Evolutionary conservation across 2,797 vertebrate species (phyloP), one percentile per base, ranked within the genome.

Genomic region (Tapera naevia): DNA sequence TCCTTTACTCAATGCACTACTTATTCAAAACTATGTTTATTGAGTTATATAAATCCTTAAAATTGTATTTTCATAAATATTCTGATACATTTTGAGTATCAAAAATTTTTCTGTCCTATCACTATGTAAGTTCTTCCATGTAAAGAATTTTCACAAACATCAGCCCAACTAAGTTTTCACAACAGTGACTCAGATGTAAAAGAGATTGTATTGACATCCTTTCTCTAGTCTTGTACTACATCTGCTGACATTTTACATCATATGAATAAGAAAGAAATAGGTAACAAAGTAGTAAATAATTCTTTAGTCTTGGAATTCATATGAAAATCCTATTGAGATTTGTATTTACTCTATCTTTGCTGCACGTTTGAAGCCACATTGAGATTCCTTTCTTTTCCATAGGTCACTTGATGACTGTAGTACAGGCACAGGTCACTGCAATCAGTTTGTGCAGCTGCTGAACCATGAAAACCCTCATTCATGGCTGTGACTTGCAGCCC

Each of bases 61-160:
- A 81, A 45, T 23, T 13, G 60, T 71, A 27, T 81, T 90, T 94
- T 80, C 16, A 24, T 58, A 48, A 86, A 25, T 70, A 64, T 41
- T 65, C 33, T 43, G 11, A 19, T 32, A 39, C 0, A 0, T 30
- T 4, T 70, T 54, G 73, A 58, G 10, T 71, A 53, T 28, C 30
- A 65, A 43, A 48, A 5, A 22, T 80, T 84, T 70, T 72, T 35
- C 45, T 51, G 10, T 61, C 16, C 17, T 66, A 13, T 60, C 28
- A 27, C 13, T 66, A 5, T 69, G 45, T 66, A 72, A 10, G 11
- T 50, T 5, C 21, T 93, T 88, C 46, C 21, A 48, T 48, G 9
- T 57, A 66, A 80, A 66, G 41, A 46, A 11, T 76, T 71, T 66
- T 91, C 41, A 39, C 4, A 8, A 81, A 19, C 30, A 58, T 17